Conservation (phyloP, 2,113 vertebrate genomes). For the Pionites leucogaster region DNA sequence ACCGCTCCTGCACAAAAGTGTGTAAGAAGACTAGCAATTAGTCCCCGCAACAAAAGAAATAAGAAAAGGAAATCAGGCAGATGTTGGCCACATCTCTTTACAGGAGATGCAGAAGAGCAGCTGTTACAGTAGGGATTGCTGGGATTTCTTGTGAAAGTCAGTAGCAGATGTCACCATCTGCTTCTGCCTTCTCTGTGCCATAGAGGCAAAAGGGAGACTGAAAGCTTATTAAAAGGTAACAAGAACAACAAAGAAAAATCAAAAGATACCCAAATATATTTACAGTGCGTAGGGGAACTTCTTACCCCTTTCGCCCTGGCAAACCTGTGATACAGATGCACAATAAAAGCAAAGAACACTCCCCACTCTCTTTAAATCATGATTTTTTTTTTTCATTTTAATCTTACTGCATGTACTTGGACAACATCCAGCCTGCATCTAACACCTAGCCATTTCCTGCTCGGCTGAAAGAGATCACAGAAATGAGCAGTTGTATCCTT, state of each 20-base stretch:
- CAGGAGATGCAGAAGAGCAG: background rate
- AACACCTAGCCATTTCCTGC: constrained; percentile 54
- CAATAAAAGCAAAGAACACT: background rate
- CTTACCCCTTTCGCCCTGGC: background rate
- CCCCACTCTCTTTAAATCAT: background rate
- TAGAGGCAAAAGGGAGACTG: background rate
- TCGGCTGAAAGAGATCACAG: constrained; percentile 37
- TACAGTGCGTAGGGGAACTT: background rate
- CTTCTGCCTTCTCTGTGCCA: background rate
- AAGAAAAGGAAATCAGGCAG: background rate
- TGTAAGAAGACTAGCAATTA: background rate
- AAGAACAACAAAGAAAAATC: background rate
- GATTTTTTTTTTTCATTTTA: constrained; percentile 10
- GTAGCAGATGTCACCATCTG: constrained; percentile 57
- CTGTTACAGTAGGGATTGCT: constrained; percentile 4
- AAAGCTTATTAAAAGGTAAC: background rate
- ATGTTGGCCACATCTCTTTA: background rate
- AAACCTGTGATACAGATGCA: background rate
- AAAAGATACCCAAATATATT: background rate
- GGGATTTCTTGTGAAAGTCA: constrained; percentile 20
- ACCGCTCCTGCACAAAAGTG: background rate
- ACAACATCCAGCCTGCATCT: constrained; percentile 42
- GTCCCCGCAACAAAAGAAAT: background rate
- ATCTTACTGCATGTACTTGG: background rate
- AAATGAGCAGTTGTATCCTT: constrained; percentile 59